Evolutionary conservation across 1,140 invertebrate genomes (phyloP).

Genomic region (Bombus waltoni): DNA sequence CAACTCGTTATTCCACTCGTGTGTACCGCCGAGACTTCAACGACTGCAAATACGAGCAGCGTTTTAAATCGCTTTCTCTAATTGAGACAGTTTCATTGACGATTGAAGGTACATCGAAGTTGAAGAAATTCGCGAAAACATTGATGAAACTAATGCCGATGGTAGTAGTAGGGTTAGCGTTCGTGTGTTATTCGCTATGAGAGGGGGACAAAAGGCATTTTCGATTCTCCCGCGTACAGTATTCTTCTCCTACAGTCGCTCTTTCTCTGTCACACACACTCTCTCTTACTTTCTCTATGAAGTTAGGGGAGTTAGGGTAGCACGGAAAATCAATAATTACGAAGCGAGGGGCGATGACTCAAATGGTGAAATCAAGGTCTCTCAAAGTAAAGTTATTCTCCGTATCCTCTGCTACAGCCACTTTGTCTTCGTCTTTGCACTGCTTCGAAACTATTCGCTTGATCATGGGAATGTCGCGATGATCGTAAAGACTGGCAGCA

Average conservation of each 20-base stretch:
- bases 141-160: constrained; percentile 62
- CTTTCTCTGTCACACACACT: constrained; percentile 42
- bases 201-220: constrained; percentile 81
- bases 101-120: neutral
- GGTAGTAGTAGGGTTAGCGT: constrained; percentile 66
- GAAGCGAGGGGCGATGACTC: constrained; percentile 82
- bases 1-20: neutral
- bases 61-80: neutral
- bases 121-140: constrained; percentile 62
- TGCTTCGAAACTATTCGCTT: constrained; percentile 40
- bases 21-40: constrained; percentile 36
- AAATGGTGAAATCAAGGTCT: constrained; percentile 82
- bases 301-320: constrained; percentile 81
- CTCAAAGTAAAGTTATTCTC: constrained; percentile 77
- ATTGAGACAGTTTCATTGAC: constrained; percentile 2
- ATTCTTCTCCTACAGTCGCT: constrained; percentile 28
- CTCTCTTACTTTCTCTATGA: constrained; percentile 72
- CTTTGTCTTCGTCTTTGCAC: constrained; percentile 33
- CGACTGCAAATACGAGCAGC: constrained; percentile 22
- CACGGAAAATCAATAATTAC: constrained; percentile 83
- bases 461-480: constrained; percentile 11
- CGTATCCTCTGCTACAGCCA: constrained; percentile 57
- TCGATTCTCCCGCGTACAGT: constrained; percentile 70
- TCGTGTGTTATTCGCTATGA: constrained; percentile 72
- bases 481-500: constrained; percentile 11